These are phyloP conservation scores for Tinea semifulvella DNA, from an alignment of 2,888 invertebrate genomes.

Conservation along the genomic window DNA sequence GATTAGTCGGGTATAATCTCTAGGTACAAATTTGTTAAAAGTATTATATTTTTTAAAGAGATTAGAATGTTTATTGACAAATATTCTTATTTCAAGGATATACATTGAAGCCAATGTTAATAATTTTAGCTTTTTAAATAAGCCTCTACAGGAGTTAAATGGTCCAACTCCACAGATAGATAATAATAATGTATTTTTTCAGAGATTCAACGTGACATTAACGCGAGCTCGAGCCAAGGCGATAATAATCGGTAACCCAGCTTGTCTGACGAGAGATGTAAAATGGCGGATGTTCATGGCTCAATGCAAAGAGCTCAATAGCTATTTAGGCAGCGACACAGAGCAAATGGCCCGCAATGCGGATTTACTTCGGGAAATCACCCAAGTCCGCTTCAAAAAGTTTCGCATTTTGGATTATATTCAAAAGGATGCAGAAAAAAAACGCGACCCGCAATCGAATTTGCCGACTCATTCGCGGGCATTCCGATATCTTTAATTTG, in stretches of 20 bases:
- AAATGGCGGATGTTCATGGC: slow-evolving; percentile 47
- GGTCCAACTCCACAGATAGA: too few species aligned
- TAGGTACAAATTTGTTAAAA: too few species aligned
- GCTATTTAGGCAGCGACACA: slow-evolving; percentile 40
- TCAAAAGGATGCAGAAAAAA: not conserved
- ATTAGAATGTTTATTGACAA: too few species aligned
- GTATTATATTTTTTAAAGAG: too few species aligned
- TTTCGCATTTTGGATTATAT: not conserved
- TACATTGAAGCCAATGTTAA: too few species aligned
- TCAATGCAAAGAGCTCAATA: slow-evolving; percentile 30
- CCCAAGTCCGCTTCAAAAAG: not conserved
- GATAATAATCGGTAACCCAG: slow-evolving; percentile 66
- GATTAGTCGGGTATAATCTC: too few species aligned
- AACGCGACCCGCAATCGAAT: too few species aligned
- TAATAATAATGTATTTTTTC: slow-evolving; percentile 26
- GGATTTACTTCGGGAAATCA: not conserved
- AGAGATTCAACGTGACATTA: slow-evolving; percentile 79
- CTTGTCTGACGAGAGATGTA: slow-evolving; percentile 37
- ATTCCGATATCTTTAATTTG: too few species aligned
- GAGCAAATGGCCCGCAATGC: slow-evolving; percentile 5
- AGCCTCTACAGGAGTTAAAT: too few species aligned
- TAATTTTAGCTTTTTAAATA: too few species aligned
- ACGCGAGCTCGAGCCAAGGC: slow-evolving; percentile 77
- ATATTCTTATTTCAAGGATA: too few species aligned
- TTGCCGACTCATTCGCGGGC: not conserved